These are phyloP conservation scores for Connochaetes taurinus DNA, from an alignment of 2,113 vertebrate species.

Conservation along the genomic window DNA sequence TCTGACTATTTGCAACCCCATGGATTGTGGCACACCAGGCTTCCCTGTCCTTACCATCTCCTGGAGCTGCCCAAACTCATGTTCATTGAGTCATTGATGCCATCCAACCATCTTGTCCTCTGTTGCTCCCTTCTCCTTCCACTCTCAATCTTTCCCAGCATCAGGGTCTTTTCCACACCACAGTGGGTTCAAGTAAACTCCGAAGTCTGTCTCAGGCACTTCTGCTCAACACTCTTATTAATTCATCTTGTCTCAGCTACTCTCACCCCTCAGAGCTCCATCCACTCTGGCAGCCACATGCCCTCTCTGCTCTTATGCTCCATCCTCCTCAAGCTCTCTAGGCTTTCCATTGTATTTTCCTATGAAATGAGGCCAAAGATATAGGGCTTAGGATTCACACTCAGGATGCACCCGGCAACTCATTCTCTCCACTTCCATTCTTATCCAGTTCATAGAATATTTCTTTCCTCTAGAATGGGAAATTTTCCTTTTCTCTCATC, in stretches of 20 bases:
- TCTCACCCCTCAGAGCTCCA: neutral
- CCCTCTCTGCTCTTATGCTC: neutral
- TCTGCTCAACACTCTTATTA: neutral
- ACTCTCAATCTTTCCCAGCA: neutral
- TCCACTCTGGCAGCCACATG: neutral
- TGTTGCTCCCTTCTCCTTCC: neutral
- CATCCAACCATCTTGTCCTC: neutral
- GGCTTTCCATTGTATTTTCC: neutral
- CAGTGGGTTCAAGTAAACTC: neutral
- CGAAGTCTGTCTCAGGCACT: neutral
- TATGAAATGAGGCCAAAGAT: neutral
- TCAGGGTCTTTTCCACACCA: neutral
- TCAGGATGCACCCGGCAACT: neutral
- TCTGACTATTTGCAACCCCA: neutral
- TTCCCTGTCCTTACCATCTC: neutral
- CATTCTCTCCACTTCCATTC: neutral
- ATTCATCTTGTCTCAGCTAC: no score
- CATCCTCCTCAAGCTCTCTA: neutral
- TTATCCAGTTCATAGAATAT: neutral
- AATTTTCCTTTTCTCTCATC: neutral
- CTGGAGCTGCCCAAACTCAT: neutral
- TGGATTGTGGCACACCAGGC: neutral
- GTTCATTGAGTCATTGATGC: neutral
- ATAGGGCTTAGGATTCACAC: neutral
- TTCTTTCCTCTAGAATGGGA: neutral